Evolutionary conservation across 2,888 invertebrate genomes (phyloP), one percentile per base, ranked within the genome.

Genomic region (Drosophila aldrichi): DNA sequence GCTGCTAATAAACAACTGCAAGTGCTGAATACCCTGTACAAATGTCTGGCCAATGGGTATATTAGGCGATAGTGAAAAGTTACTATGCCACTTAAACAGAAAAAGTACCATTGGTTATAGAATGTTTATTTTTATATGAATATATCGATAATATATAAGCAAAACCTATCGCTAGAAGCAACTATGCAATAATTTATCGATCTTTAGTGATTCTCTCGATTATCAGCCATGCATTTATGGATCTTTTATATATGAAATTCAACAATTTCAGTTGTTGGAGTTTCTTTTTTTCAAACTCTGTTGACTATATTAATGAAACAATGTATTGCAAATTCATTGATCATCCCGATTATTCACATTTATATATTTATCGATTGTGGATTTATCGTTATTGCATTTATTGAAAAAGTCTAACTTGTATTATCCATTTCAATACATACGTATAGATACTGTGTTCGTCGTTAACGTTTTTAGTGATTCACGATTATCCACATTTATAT

Each of bases 1-100:
- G 78, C 74, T 64, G 74, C 74, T 73, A 73, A 76, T 73, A 68
- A 73, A 68, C 60, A 73, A 61, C 60, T 67, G 78, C 76, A 73
- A 68, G 76, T 77, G 63, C 20, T 43, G 10, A 25, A 77, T 75
- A 67, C 78, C 73, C 73, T 77, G 44, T 49, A 60, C 29, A 6
- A 16, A 56, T 18, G 22, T 12, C 7, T 9, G 4, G 3, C 9
- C 10, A 32, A 18, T 36, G 29, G 29, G 32, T 0, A 12, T 48
- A 48, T 32, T 48, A 6, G 5, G 9, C 9, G 25, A 25, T 20
- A 25, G 8, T 9, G 5, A 9, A 3, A 25, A 22, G 25, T 25
- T 46, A 16, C 8, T 25, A 3, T 16, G 7, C 14, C 14, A 43
- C 20, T 12, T 44, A 3, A 7, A 8, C 8, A 16, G 5, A n/a